Conservation (phyloP, 2,797 vertebrate genomes). For the Labeo calbasu region DNA sequence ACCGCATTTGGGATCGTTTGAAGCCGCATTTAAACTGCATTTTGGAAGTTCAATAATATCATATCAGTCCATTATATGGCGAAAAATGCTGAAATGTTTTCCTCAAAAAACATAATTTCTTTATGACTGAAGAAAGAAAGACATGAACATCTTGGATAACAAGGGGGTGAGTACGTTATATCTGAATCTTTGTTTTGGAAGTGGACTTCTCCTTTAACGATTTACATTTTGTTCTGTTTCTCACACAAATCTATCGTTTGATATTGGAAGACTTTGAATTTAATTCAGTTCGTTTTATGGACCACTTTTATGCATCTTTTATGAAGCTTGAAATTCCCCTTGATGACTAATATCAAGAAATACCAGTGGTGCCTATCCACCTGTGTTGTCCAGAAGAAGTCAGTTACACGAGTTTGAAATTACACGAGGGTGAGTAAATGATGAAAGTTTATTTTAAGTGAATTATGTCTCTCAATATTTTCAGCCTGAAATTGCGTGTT, state of each 20-base stretch:
- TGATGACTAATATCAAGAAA: neutral
- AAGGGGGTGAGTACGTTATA: too few relatives aligned
- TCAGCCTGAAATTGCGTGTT: neutral
- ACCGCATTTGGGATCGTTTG: too few relatives aligned
- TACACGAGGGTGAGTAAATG: neutral
- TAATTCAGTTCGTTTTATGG: neutral
- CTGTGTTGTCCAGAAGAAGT: neutral
- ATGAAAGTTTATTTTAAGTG: neutral
- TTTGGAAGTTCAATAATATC: too few relatives aligned
- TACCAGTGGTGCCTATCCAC: neutral
- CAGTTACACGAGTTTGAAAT: neutral
- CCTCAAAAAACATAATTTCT: too few relatives aligned
- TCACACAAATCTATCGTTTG: neutral
- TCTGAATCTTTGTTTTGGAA: too few relatives aligned
- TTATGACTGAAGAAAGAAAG: too few relatives aligned
- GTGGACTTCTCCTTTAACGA: too few relatives aligned
- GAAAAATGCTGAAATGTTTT: too few relatives aligned
- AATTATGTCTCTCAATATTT: constrained; percentile 7
- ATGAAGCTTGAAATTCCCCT: neutral
- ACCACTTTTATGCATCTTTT: neutral
- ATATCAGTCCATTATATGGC: too few relatives aligned
- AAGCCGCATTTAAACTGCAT: too few relatives aligned
- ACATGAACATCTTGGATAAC: too few relatives aligned
- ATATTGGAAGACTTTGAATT: neutral
- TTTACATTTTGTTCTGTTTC: neutral